Evolutionary conservation across 2,113 vertebrate species (phyloP).

Genomic region (Coryphaenoides rupestris): DNA sequence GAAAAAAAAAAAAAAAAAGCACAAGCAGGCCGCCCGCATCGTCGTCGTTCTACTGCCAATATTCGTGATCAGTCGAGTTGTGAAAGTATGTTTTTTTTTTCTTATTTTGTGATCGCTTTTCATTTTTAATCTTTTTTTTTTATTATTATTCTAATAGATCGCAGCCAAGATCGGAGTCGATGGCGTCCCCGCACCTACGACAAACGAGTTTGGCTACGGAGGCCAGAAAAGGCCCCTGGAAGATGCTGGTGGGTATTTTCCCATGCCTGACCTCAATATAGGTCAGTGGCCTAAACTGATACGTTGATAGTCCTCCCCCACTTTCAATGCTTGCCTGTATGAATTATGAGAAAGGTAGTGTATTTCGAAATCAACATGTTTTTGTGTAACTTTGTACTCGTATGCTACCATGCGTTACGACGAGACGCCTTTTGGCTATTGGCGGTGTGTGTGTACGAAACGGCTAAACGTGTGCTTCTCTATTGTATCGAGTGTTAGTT

Average conservation of each 20-base stretch:
- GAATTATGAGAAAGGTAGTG: constrained; percentile 15
- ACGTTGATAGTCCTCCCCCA: constrained; percentile 48
- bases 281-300: constrained; percentile 62
- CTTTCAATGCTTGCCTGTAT: constrained; percentile 48
- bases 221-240: constrained; percentile 98
- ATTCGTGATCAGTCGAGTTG: not conserved
- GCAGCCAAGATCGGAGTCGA: constrained; percentile 98
- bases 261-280: constrained; percentile 73
- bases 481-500: no score
- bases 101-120: no score
- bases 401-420: no score
- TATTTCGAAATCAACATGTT: not conserved
- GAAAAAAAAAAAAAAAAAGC: no score
- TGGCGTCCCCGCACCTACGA: constrained; percentile 80
- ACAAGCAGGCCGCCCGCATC: not conserved
- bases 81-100: no score
- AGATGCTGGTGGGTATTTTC: constrained; percentile 91
- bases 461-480: no score
- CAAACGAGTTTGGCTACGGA: constrained; percentile 91
- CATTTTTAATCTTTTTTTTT: no score
- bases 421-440: no score
- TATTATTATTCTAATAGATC: constrained; percentile 74
- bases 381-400: no score
- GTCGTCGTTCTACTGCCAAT: not conserved
- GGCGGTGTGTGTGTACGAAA: no score